phyloP scores from a whole-genome alignment of 1,140 invertebrate genomes.

The Eriosoma lanigerum region DNA sequence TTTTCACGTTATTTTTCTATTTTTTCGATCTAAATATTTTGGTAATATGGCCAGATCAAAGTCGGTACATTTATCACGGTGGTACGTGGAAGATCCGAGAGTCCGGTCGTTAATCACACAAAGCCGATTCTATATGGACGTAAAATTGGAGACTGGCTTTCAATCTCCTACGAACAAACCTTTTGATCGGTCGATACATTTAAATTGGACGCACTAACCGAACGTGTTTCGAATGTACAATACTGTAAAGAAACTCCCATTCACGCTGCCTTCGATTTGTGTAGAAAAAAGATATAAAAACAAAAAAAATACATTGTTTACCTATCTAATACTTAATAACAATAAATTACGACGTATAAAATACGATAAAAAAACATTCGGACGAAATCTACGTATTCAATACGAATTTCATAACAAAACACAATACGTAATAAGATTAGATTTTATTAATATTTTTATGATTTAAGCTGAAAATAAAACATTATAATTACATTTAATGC shows the following conservation, averaged over 20 bases:
- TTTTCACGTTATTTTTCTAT: not conserved
- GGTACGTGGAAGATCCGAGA: not conserved
- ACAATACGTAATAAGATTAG: too few species aligned
- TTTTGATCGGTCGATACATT: slow-evolving; percentile 20
- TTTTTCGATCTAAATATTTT: not conserved
- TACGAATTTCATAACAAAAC: too few species aligned
- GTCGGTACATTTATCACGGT: slow-evolving; percentile 19
- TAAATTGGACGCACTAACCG: not conserved
- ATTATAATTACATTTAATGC: too few species aligned
- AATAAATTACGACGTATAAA: too few species aligned
- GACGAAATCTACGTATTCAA: too few species aligned
- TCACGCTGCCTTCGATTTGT: not conserved
- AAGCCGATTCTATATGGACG: not conserved
- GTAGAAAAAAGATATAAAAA: too few species aligned
- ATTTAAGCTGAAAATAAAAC: too few species aligned
- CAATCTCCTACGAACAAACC: slow-evolving; percentile 10
- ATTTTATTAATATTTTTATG: too few species aligned
- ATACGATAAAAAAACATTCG: too few species aligned
- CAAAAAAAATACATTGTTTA: too few species aligned
- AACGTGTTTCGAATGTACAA: slow-evolving; percentile 26
- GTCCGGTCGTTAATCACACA: slow-evolving; percentile 41
- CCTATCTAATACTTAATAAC: too few species aligned
- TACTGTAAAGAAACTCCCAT: not conserved
- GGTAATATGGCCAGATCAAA: not conserved
- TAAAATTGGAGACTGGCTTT: slow-evolving; percentile 28